Evolutionary conservation across 2,888 invertebrate species (phyloP), one percentile per base, ranked within the genome.

Genomic region (Cremastinae sp.): DNA sequence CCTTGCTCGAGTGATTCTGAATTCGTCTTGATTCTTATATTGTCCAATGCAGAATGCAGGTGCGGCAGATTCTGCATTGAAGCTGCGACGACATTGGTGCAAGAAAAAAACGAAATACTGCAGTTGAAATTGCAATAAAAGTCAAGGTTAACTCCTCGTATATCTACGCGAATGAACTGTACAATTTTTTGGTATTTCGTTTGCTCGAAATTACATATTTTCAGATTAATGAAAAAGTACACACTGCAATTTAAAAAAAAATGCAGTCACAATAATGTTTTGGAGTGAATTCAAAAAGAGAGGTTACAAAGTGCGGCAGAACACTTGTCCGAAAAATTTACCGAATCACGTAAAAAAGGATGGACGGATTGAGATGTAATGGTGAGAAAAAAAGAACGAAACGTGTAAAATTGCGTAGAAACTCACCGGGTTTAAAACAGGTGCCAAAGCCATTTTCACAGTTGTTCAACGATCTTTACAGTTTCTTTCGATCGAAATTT

Each of bases 351-450:
- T 41, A 64, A 45, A 66, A 53, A 20, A 45, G 12, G 20, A 28
- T 59, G 36, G 14, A 36, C 20, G 34, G 22, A 5, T 3, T 41
- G 10, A 41, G 22, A 49, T 22, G n/a, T 10, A 38, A 7, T 14
- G 12, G 8, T 34, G 34, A 20, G 43, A 47, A 5, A 16, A 38
- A 22, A n/a, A 62, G 36, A 12, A 51, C 28, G 1, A 8, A 53
- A 66, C 38, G 4, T 28, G 5, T 16, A 12, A 22, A 43, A 7
- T 65, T 14, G 5, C 5, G 2, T 28, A 12, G 49, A 20, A 73
- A 84, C 89, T 89, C 76, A 90, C 90, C 5, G 90, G 90, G 85
- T 90, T 86, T 36, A 84, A 78, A 38, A 88, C 80, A 1, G 89
- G 87, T 41, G 83, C 74, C 4, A 78, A 80, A 56, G 89, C 81